A percentile compares a stretch with the other conserved stretches of the same genome.
These are phyloP conservation scores for Zaprionus ghesquierei DNA, from an alignment of 1,140 invertebrate species.

Conservation along the genomic window DNA sequence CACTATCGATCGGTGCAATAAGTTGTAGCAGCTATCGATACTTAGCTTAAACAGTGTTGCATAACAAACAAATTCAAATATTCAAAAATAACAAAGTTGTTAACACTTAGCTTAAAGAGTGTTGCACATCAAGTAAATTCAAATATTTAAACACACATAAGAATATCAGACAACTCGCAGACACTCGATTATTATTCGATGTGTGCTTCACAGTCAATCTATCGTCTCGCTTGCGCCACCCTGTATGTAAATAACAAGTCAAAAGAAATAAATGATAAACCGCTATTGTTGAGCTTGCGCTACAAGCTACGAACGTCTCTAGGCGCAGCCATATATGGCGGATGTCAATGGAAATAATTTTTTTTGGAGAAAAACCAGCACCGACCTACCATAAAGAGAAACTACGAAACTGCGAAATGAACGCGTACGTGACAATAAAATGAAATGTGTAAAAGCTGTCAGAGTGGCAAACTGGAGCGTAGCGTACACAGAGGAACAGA, in stretches of 20 bases:
- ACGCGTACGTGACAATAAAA: slow-evolving; percentile 77
- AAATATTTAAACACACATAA: not conserved
- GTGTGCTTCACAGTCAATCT: not conserved
- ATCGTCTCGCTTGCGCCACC: slow-evolving; percentile 5
- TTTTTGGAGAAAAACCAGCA: slow-evolving; percentile 41
- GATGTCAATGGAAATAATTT: slow-evolving; percentile 60
- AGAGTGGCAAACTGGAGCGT: slow-evolving; percentile 16
- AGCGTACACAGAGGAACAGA: slow-evolving; percentile 34
- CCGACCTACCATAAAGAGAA: slow-evolving; percentile 67
- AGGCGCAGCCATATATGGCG: slow-evolving; percentile 44
- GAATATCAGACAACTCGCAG: not conserved
- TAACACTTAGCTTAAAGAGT: too few relatives aligned
- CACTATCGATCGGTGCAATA: not conserved
- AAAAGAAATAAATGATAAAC: not conserved
- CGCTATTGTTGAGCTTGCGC: not conserved
- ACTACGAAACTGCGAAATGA: slow-evolving; percentile 45
- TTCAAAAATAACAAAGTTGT: too few relatives aligned
- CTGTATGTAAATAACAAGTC: slow-evolving; percentile 28
- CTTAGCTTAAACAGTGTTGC: not conserved
- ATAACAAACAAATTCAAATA: not conserved
- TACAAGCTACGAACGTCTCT: too few relatives aligned
- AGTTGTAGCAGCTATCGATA: not conserved
- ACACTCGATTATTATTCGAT: not conserved
- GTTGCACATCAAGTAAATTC: not conserved
- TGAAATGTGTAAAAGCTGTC: slow-evolving; percentile 75